Evolutionary conservation across 2,113 vertebrate species (phyloP).

Genomic region (Neopipo cinnamomea): DNA sequence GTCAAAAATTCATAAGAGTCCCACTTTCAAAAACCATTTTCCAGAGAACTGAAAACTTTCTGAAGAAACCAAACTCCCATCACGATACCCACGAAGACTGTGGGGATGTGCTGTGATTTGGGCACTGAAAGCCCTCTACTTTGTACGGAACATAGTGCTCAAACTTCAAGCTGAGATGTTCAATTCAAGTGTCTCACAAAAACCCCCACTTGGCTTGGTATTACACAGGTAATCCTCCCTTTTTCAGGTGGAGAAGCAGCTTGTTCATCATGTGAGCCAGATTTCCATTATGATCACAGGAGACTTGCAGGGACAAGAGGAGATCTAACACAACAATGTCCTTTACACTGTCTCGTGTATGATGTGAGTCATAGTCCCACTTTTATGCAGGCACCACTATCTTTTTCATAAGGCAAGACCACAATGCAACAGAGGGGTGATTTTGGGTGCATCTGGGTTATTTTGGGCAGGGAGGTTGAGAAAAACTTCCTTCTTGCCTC

Average conservation of each 20-base stretch:
- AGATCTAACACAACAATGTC: accelerated
- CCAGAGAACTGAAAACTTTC: not conserved
- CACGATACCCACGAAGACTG: accelerated
- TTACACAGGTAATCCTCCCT: not conserved
- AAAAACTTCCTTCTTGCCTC: not conserved
- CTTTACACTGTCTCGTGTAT: not conserved
- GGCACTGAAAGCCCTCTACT: not conserved
- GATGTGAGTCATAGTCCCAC: not conserved
- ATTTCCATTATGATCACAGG: not conserved
- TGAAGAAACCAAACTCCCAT: not conserved
- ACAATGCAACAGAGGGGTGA: not conserved
- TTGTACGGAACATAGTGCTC: not conserved
- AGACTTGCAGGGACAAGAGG: not conserved
- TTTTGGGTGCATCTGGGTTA: not conserved
- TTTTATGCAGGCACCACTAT: not conserved
- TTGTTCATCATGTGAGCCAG: not conserved
- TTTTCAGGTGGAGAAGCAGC: not conserved
- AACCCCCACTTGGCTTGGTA: not conserved
- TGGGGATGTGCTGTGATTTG: not conserved
- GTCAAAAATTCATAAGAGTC: not conserved
- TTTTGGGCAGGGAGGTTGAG: not conserved
- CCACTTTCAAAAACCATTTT: not conserved
- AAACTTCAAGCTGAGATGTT: not conserved
- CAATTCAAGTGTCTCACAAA: not conserved
- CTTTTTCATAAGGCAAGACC: not conserved